Base-by-base conservation (phyloP, 1,140 invertebrate genomes). In the Mactra quadrangularis region DNA sequence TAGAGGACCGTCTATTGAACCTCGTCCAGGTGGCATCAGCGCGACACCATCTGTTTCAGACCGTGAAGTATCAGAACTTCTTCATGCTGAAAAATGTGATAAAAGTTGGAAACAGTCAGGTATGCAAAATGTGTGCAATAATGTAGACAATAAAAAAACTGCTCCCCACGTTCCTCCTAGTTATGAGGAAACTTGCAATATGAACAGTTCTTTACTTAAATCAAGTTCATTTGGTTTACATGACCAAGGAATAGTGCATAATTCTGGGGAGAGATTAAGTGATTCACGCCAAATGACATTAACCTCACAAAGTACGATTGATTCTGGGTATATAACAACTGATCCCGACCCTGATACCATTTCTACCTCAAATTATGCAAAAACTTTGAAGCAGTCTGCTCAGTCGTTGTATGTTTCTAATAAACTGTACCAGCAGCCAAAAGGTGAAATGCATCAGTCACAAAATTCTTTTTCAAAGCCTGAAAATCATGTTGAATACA, bases 241-340 rank as follows among this genome's bases (percentile, higher is more conserved):
- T 55, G 76, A 79, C 35, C 76, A 79, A 17, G 41, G 62, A 25
- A 41, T 29, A 22, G 52, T 68, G 50, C 25, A 45, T 29, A 53
- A 41, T 27, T 31, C 68, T 64, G 71, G 79, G 53, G 79, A 70
- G 9, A 0, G 77, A 59, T 35, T 72, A 7, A 82, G 79, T 74
- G 79, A 82, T 41, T 82, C 79, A 55, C 70, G 79, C 33, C 79
- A 74, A 47, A 82, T 70, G 19, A 75, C 79, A 52, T 52, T 82
- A 9, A 82, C 79, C 15, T 82, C 79, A 25, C 79, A 82, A 55
- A 82, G 79, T 38, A 82, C 79, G 19, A 75, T 74, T 33, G 79
- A 82, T 66, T 82, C 79, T 22, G 79, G 79, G 11, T 82, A 82
- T 52, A 64, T 75, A 25, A 82, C 79, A 55, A 82, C 45, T 33